A percentile compares a stretch with the other conserved stretches of the same genome.
Evolutionary conservation across 2,888 invertebrate species (phyloP).

Genomic region (Agrochola lychnidis): DNA sequence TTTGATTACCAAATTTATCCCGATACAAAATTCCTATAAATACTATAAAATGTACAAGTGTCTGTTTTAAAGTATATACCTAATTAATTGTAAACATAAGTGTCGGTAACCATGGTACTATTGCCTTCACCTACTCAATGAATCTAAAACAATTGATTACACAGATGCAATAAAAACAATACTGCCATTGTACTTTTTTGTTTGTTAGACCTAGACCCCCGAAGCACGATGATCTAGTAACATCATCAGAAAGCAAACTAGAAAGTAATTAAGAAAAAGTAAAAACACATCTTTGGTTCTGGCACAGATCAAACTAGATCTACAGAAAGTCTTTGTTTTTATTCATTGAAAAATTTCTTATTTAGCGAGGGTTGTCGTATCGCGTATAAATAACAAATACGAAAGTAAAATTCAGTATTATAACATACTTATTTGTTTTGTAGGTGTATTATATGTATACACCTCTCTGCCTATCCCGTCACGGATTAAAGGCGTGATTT

Average conservation of each 20-base stretch:
- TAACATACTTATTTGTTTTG: not conserved
- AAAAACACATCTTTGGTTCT: conserved; percentile 27
- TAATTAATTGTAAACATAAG: conserved; percentile 8
- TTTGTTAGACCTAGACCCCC: not conserved
- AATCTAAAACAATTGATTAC: conserved; percentile 29
- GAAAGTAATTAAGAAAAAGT: conserved; percentile 32
- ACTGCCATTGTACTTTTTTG: not conserved
- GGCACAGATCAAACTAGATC: not conserved
- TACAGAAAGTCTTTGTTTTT: conserved; percentile 22
- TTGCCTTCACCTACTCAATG: conserved; percentile 34
- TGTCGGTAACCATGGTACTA: conserved; percentile 7
- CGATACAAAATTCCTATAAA: not conserved
- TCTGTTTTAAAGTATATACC: conserved; percentile 1
- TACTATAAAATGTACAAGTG: not conserved
- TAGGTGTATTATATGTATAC: not conserved
- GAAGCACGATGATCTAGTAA: conserved; percentile 19
- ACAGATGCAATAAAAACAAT: conserved; percentile 7
- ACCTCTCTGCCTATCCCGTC: not conserved
- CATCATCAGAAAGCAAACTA: conserved; percentile 5
- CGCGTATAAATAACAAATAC: not conserved
- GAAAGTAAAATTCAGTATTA: not conserved
- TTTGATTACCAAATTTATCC: not conserved
- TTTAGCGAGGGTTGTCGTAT: not conserved
- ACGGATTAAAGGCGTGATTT: not conserved
- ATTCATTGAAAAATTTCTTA: conserved; percentile 22